phyloP scores from a whole-genome alignment of 1,140 invertebrate genomes.

The Papilio polytes region DNA sequence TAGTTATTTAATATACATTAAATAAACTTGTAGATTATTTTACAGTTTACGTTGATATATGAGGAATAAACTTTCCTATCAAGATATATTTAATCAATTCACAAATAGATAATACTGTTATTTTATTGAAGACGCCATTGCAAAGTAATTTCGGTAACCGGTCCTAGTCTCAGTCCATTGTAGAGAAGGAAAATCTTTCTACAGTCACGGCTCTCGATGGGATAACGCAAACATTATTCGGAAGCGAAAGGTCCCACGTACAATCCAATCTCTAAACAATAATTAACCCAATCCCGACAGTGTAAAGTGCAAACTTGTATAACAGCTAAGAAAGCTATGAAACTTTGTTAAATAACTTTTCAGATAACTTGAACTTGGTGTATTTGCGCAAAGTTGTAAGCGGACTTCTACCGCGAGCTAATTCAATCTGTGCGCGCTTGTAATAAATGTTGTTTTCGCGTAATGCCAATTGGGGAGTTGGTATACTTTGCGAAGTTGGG shows the following conservation, averaged over 20 bases:
- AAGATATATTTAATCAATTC: slow-evolving; percentile 44
- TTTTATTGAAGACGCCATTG: slow-evolving; percentile 80
- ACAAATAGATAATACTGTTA: background rate
- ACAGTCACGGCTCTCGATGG: slow-evolving; percentile 83
- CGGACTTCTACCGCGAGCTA: slow-evolving; percentile 75
- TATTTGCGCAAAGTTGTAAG: slow-evolving; percentile 82
- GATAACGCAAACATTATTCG: slow-evolving; percentile 71
- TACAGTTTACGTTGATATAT: background rate
- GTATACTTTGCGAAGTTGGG: slow-evolving; percentile 72
- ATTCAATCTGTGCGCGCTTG: slow-evolving; percentile 81
- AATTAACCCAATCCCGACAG: slow-evolving; percentile 74
- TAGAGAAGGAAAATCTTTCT: slow-evolving; percentile 83
- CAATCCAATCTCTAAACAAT: slow-evolving; percentile 64
- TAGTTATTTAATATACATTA: background rate
- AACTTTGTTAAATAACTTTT: slow-evolving; percentile 85
- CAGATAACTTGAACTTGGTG: slow-evolving; percentile 83
- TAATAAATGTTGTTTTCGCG: slow-evolving; percentile 82
- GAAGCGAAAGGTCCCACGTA: slow-evolving; percentile 64
- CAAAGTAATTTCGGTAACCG: slow-evolving; percentile 80
- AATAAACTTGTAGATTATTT: background rate
- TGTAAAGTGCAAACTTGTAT: slow-evolving; percentile 74
- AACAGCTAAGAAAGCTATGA: slow-evolving; percentile 80
- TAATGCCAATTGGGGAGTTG: slow-evolving; percentile 79
- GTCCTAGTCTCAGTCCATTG: slow-evolving; percentile 79
- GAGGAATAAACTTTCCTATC: background rate